Evolutionary conservation across 2,888 invertebrate species (phyloP), one percentile per base, ranked within the genome.

Genomic region (Allacma fusca): DNA sequence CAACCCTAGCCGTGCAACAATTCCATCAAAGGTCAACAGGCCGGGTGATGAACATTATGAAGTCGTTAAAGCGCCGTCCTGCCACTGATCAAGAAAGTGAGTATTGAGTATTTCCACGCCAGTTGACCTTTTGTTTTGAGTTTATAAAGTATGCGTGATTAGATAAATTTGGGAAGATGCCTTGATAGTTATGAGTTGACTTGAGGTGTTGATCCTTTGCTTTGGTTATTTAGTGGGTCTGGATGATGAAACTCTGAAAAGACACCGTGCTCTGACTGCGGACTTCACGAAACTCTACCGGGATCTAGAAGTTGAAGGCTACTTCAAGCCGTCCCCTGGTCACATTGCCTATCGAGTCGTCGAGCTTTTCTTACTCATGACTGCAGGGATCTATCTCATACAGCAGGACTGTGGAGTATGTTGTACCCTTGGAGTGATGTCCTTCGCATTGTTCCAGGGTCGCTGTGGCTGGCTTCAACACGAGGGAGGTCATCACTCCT

Each of bases 401-500:
- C 74, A 78, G 2, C 34, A 79, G 2, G 78, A 76, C 1, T 80
- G 29, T 68, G 34, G 78, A 0, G 1, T 80, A 0, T 64, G 78
- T 13, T 78, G 68, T n/a, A 70, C 76, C 1, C 16, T 84, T n/a
- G 84, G 83, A 13, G n/a, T 82, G 12, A 12, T 83, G n/a, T 79
- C 77, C 44, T 82, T 83, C 44, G 82, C 78, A 9, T 72, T 84
- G 76, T 83, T 81, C 65, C 81, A 81, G 74, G 84, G 84, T 7
- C 50, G 84, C 9, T 76, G 73, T 43, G 79, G 80, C 5, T 84
- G 83, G 83, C 71, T 84, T 0, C 80, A 80, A 79, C 84, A 84
- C 68, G 83, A 83, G 70, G 81, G 81, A 9, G 84, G 84, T 16
- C 84, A 84, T 71, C 80, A 84, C 69, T 83, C 83, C 0, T 73